Evolutionary conservation across 2,113 vertebrate genomes (phyloP), one percentile per base, ranked within the genome.

Genomic region (Rutilus rutilus): DNA sequence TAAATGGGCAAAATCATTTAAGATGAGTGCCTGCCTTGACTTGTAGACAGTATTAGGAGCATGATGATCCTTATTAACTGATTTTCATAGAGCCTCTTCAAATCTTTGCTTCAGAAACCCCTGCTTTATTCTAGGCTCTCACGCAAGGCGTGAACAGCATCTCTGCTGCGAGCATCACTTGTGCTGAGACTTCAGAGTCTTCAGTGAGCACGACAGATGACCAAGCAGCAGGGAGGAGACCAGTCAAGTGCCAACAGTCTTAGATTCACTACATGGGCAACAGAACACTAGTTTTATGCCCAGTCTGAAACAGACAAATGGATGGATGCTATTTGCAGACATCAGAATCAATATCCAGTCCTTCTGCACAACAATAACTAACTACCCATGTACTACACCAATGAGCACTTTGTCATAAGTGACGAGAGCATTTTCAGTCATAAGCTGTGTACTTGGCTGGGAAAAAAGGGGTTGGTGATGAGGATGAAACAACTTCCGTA

Each of bases 191-290:
- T 83, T 80, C 81, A 85, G 74, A 87, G 78, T 39, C 47, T 59
- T 64, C 36, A 50, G 62, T 77, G 69, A 82, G 79, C n/a, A 50
- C 65, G 86, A 89, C 88, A 89, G 86, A 89, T 83, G 88, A 87
- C 79, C 74, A 83, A 83, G 83, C 88, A 89, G 86, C 88, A 89
- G 86, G 88, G 69, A 36, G 84, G 83, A 89, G 60, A 27, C 64
- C 45, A 79, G 33, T 74, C 33, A 59, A 75, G 62, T 78, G 88
- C 82, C 88, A 87, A 84, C 76, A 77, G n/a, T 88, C 77, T 83
- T 83, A 78, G 65, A 69, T 69, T 42, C 50, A 82, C 77, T 81
- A 80, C 78, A 85, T 60, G 52, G 78, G 78, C 74, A 82, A 50
- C 60, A 52, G 54, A 86, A 87, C 78, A 73, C 83, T 81, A 79